Conservation (phyloP, 2,797 vertebrate species). For the Antrozous pallidus region DNA sequence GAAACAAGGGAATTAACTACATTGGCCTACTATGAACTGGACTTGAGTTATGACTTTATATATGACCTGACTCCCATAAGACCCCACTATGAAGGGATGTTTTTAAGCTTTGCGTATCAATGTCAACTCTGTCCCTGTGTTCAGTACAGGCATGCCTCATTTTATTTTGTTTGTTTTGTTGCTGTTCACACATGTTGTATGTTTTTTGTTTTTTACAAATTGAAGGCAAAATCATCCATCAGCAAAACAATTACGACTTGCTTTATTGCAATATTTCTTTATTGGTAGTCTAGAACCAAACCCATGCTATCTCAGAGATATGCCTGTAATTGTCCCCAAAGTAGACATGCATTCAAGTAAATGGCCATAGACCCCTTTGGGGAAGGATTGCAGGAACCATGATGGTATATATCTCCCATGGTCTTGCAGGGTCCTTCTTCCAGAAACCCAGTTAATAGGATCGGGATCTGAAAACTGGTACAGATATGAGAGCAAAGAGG, state of each 20-base stretch:
- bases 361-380: background rate
- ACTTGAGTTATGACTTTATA: background rate
- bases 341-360: background rate
- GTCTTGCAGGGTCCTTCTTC: background rate
- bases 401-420: background rate
- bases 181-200: background rate
- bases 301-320: background rate
- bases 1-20: background rate
- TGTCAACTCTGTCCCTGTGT: background rate
- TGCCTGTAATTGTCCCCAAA: background rate
- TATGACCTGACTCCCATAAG: background rate
- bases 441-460: background rate
- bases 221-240: background rate
- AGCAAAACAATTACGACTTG: background rate
- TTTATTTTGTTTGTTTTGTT: background rate
- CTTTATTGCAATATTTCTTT: background rate
- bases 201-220: background rate
- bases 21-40: background rate
- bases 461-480: background rate
- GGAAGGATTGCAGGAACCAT: background rate
- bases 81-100: background rate
- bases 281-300: background rate
- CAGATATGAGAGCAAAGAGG: background rate
- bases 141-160: background rate
- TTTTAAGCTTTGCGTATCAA: background rate